Evolutionary conservation across 1,140 invertebrate species (phyloP).

Genomic region (Nymphalis io): DNA sequence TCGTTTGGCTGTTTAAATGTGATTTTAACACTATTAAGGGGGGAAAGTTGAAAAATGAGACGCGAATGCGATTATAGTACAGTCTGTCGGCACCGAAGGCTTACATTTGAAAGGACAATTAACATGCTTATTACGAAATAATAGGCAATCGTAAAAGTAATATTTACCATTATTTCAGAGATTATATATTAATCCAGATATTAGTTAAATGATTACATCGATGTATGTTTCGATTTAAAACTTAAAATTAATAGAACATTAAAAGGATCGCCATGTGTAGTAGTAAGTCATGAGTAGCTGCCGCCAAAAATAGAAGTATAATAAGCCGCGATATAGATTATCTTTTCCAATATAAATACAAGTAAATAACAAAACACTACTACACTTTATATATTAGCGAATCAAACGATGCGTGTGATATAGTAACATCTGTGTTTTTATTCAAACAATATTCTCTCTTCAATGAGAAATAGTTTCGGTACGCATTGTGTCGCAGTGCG

Average conservation of each 20-base stretch:
- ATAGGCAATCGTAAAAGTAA: slow-evolving; percentile 4
- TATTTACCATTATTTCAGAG: neutral
- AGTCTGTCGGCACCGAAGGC: slow-evolving; percentile 9
- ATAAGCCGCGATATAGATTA: no score
- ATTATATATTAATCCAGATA: no score
- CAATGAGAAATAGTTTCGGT: slow-evolving; percentile 10
- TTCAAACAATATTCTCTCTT: slow-evolving; percentile 8
- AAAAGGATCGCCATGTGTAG: no score
- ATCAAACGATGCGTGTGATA: neutral
- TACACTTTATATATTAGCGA: neutral
- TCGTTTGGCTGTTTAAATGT: slow-evolving; percentile 43
- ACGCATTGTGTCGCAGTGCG: slow-evolving; percentile 8
- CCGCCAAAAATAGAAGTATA: neutral
- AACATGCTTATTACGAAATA: slow-evolving; percentile 18
- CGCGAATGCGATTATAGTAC: slow-evolving; percentile 43
- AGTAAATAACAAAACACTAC: neutral
- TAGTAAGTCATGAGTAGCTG: no score
- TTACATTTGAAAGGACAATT: slow-evolving; percentile 14
- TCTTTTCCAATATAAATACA: neutral
- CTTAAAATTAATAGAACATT: no score
- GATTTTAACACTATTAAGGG: slow-evolving; percentile 60
- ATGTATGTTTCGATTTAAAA: no score
- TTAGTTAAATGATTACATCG: no score
- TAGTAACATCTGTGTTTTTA: slow-evolving; percentile 5
- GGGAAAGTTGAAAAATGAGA: slow-evolving; percentile 52